Evolutionary conservation across 2,888 invertebrate species (phyloP).

Genomic region (Parascotia fuliginaria): DNA sequence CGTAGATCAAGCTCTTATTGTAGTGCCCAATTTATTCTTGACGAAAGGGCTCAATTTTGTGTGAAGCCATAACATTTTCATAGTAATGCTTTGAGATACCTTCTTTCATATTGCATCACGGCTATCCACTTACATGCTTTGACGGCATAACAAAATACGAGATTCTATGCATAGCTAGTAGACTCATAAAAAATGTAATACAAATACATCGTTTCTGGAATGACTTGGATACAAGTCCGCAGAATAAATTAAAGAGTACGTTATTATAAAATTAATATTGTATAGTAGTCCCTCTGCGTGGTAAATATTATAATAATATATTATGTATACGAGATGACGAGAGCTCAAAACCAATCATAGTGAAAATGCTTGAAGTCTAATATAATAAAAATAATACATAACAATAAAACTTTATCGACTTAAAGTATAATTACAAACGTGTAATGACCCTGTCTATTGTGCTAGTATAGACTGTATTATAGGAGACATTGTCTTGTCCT

Average conservation of each 20-base stretch:
- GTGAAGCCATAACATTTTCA: conserved; percentile 68
- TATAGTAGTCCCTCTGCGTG: background rate
- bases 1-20: conserved; percentile 52
- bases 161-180: conserved; percentile 48
- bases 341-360: too few species aligned
- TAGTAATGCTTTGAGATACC: conserved; percentile 63
- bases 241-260: background rate
- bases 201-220: conserved; percentile 4
- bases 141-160: conserved; percentile 44
- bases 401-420: too few species aligned
- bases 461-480: too few species aligned
- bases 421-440: too few species aligned
- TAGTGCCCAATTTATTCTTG: conserved; percentile 59
- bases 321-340: too few species aligned
- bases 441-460: too few species aligned
- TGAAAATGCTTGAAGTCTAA: too few species aligned
- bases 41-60: conserved; percentile 65
- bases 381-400: too few species aligned
- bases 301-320: too few species aligned
- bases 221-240: conserved; percentile 3
- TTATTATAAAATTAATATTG: background rate
- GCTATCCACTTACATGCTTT: conserved; percentile 46
- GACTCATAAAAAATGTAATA: conserved; percentile 24
- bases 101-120: conserved; percentile 52
- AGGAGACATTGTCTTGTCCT: too few species aligned